phyloP scores from a whole-genome alignment of 2,888 invertebrate genomes.

The Aphodius sticticus region DNA sequence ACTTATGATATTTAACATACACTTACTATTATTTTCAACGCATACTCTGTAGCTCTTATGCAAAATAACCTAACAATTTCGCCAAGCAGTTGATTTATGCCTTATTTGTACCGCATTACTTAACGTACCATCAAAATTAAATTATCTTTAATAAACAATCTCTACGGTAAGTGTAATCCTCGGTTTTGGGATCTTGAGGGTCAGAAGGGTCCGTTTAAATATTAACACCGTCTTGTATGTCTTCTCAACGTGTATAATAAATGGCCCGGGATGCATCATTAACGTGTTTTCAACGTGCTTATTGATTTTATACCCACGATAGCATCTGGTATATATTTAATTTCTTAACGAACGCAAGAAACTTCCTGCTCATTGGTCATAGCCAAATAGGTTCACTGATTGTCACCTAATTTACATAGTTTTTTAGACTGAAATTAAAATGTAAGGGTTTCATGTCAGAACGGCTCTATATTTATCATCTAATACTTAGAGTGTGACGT shows the following conservation, averaged over 20 bases:
- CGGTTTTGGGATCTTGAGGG: background rate
- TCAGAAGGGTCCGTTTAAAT: background rate
- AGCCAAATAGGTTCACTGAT: background rate
- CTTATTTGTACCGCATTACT: background rate
- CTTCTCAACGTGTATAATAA: background rate
- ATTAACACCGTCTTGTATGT: background rate
- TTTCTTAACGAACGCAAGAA: background rate
- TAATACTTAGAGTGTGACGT: background rate
- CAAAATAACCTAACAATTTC: background rate
- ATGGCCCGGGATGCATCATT: background rate
- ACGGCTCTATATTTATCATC: background rate
- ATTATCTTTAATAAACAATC: background rate
- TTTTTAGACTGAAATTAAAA: background rate
- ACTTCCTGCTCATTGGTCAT: background rate
- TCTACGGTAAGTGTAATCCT: background rate
- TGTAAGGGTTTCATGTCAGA: background rate
- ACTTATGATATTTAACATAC: too few species aligned
- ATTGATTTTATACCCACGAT: background rate
- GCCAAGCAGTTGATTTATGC: background rate
- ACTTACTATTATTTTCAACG: background rate
- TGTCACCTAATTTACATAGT: background rate
- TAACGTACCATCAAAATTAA: background rate
- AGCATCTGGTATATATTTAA: background rate
- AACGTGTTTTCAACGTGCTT: background rate
- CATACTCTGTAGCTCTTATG: background rate